Evolutionary conservation across 1,140 invertebrate genomes (phyloP).

Genomic region (Propsilocerus akamusi): DNA sequence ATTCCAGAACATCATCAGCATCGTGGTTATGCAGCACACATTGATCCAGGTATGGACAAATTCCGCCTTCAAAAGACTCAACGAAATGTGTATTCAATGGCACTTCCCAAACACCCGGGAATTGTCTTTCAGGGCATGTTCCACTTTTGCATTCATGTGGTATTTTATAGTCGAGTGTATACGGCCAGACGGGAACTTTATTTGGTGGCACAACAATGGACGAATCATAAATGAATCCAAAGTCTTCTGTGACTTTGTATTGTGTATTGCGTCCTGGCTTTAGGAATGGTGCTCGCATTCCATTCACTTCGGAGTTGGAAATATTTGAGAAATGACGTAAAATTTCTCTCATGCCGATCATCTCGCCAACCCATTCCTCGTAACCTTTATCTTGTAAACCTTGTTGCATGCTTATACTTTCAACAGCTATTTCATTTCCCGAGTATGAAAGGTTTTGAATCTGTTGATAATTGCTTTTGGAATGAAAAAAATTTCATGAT

Average conservation of each 20-base stretch:
- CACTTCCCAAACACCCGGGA: constrained; percentile 87
- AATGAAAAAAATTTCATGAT: constrained; percentile 7
- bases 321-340: constrained; percentile 66
- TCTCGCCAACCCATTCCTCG: constrained; percentile 82
- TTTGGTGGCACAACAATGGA: constrained; percentile 71
- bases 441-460: constrained; percentile 72
- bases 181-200: constrained; percentile 78
- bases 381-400: constrained; percentile 73
- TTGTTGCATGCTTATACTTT: constrained; percentile 68
- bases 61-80: constrained; percentile 73
- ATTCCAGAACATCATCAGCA: constrained; percentile 69
- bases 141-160: constrained; percentile 82
- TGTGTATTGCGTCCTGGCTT: constrained; percentile 82
- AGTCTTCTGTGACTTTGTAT: constrained; percentile 79
- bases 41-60: constrained; percentile 84
- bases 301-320: constrained; percentile 61
- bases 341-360: constrained; percentile 85
- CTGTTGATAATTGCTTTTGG: constrained; percentile 74
- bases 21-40: constrained; percentile 82
- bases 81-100: constrained; percentile 83
- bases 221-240: constrained; percentile 82
- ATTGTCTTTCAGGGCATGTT: constrained; percentile 77
- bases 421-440: constrained; percentile 82
- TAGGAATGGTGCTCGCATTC: constrained; percentile 75
- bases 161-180: constrained; percentile 81